phyloP scores from a whole-genome alignment of 2,888 invertebrate species.

The Coelogynopora nodosa region DNA sequence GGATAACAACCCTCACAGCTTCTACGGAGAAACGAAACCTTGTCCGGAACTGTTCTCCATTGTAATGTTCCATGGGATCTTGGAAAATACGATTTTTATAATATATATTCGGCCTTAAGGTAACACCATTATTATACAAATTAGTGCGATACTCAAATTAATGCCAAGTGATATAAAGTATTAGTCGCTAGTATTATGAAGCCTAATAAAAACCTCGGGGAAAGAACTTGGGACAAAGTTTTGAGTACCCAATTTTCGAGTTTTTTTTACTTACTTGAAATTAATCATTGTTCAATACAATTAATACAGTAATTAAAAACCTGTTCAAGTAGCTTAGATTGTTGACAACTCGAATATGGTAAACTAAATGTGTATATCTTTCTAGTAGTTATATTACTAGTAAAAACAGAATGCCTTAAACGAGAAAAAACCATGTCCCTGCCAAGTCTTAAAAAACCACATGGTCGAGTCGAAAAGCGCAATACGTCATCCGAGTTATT shows the following conservation, averaged over 20 bases:
- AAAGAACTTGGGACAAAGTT: neutral
- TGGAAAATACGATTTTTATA: neutral
- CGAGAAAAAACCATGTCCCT: too few species aligned
- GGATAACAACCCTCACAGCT: neutral
- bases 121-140: neutral
- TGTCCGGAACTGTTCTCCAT: neutral
- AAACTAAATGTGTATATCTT: neutral
- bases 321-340: neutral
- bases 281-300: neutral
- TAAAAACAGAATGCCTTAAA: too few species aligned
- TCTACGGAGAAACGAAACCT: neutral
- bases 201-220: neutral
- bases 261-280: neutral
- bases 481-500: neutral
- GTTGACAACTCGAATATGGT: neutral
- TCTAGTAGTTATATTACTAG: neutral
- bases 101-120: neutral
- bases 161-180: neutral
- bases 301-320: neutral
- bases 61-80: neutral
- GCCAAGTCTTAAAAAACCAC: neutral
- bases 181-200: neutral
- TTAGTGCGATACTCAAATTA: too few species aligned
- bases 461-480: neutral
- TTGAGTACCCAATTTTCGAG: neutral